phyloP scores from a whole-genome alignment of 2,888 invertebrate species.

The Rotaria macrura region DNA sequence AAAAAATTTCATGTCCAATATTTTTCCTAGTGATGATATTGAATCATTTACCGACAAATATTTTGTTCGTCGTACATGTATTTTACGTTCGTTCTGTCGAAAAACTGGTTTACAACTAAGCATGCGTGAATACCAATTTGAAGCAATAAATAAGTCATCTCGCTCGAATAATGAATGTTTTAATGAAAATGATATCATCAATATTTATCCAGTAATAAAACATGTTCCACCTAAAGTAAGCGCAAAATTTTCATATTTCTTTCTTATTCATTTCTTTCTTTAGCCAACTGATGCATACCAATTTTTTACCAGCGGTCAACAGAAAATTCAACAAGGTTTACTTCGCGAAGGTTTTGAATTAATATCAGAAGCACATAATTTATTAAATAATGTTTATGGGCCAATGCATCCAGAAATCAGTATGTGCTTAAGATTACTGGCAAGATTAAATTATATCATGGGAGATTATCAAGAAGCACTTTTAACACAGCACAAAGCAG shows the following conservation, averaged over 20 bases:
- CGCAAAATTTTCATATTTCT: neutral
- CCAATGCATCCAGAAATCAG: slow-evolving; percentile 98
- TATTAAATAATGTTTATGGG: slow-evolving; percentile 91
- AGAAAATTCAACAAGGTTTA: slow-evolving; percentile 82
- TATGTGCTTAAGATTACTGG: slow-evolving; percentile 69
- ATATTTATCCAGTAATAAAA: slow-evolving; percentile 92
- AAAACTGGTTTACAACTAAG: slow-evolving; percentile 82
- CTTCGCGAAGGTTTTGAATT: slow-evolving; percentile 90
- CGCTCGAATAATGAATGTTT: slow-evolving; percentile 63
- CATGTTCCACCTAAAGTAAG: slow-evolving; percentile 80
- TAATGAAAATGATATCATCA: slow-evolving; percentile 82
- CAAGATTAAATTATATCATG: slow-evolving; percentile 87
- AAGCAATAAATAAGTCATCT: slow-evolving; percentile 50
- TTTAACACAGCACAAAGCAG: slow-evolving; percentile 93
- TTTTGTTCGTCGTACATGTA: neutral
- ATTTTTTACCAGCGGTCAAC: slow-evolving; percentile 91
- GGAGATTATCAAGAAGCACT: slow-evolving; percentile 80
- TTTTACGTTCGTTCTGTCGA: slow-evolving; percentile 60
- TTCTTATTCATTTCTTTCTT: neutral
- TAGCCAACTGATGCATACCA: slow-evolving; percentile 81
- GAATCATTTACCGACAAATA: neutral
- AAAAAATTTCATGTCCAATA: too few species aligned
- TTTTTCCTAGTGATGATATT: slow-evolving; percentile 3
- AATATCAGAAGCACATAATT: slow-evolving; percentile 83
- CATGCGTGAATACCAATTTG: slow-evolving; percentile 80